These are phyloP conservation scores for Caenorhabditis becei DNA, from an alignment of 2,888 invertebrate genomes.

Conservation along the genomic window DNA sequence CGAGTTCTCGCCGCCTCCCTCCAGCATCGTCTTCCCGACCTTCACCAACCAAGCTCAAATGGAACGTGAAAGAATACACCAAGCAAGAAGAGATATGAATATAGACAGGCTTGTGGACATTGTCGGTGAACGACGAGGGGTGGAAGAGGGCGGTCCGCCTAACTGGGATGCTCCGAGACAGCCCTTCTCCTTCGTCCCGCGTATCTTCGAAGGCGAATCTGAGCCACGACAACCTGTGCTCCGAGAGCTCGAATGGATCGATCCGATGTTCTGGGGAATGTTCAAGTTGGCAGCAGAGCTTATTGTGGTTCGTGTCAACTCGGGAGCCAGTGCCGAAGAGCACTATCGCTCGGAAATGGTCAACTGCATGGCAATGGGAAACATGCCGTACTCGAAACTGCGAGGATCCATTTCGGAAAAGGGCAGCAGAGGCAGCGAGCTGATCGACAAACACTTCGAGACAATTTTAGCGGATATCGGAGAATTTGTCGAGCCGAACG, in stretches of 20 bases:
- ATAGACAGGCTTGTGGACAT: no score
- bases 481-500: slow-evolving; percentile 62
- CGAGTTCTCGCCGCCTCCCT: neutral
- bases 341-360: slow-evolving; percentile 52
- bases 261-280: slow-evolving; percentile 59
- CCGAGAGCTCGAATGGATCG: slow-evolving; percentile 44
- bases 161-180: neutral
- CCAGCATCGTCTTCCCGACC: neutral
- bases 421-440: slow-evolving; percentile 64
- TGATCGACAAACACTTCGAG: slow-evolving; percentile 65
- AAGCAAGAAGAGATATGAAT: neutral
- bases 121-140: no score
- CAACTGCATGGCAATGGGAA: slow-evolving; percentile 52
- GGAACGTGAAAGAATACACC: neutral
- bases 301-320: slow-evolving; percentile 66
- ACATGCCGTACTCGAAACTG: slow-evolving; percentile 68
- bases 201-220: slow-evolving; percentile 27
- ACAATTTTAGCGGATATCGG: slow-evolving; percentile 65
- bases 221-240: slow-evolving; percentile 16
- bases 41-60: neutral
- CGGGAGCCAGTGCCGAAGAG: slow-evolving; percentile 60
- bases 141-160: neutral
- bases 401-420: slow-evolving; percentile 68
- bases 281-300: slow-evolving; percentile 73
- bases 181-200: slow-evolving; percentile 1